Evolutionary conservation across 1,140 invertebrate genomes (phyloP).

Genomic region (Polyergus mexicanus): DNA sequence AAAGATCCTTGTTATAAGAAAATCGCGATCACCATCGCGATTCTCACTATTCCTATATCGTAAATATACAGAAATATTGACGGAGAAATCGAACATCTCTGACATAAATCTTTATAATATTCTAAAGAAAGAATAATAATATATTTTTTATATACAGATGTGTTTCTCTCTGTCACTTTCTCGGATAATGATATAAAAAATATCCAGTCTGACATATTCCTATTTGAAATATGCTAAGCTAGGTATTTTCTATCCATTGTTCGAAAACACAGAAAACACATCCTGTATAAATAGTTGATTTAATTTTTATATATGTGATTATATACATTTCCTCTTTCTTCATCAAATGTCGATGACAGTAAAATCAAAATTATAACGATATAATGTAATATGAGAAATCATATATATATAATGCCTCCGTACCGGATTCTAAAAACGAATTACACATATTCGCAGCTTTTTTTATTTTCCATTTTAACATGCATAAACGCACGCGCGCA

Average conservation of each 20-base stretch:
- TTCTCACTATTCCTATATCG: conserved; percentile 10
- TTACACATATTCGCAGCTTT: conserved; percentile 24
- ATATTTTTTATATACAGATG: conserved; percentile 1
- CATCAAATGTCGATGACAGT: conserved; percentile 52
- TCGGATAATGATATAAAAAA: too few species aligned
- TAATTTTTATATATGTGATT: conserved; percentile 8
- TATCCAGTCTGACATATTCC: too few species aligned
- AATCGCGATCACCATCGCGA: background rate
- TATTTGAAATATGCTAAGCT: too few species aligned
- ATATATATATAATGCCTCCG: conserved; percentile 69
- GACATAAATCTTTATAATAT: conserved; percentile 21
- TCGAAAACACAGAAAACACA: background rate
- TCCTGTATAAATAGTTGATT: conserved; percentile 26
- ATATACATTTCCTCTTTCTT: conserved; percentile 32
- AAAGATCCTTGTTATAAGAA: too few species aligned
- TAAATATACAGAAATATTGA: conserved; percentile 28
- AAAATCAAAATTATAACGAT: conserved; percentile 54
- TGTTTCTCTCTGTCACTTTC: too few species aligned
- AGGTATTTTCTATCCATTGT: too few species aligned
- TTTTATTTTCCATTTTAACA: conserved; percentile 19
- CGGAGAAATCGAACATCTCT: background rate
- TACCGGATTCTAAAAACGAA: conserved; percentile 66
- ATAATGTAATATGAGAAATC: conserved; percentile 65
- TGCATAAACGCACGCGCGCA: conserved; percentile 16
- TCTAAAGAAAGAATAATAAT: conserved; percentile 33